Evolutionary conservation across 2,888 invertebrate species (phyloP).

Genomic region (Aethes cnicana): DNA sequence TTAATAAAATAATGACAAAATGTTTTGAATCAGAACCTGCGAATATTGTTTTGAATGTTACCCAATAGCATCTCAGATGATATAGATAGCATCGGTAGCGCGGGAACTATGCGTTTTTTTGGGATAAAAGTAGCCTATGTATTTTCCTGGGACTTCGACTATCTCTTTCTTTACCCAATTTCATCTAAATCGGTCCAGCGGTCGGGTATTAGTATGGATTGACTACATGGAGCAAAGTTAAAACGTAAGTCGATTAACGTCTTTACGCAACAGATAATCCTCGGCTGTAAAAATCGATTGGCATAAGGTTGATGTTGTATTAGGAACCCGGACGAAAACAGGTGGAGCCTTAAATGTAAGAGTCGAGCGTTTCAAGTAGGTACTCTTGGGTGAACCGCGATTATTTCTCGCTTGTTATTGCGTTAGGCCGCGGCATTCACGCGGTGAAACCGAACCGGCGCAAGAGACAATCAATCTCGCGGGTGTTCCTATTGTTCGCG

Average conservation of each 20-base stretch:
- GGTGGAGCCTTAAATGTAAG: constrained; percentile 32
- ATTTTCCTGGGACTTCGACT: too few relatives aligned
- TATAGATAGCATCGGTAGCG: too few relatives aligned
- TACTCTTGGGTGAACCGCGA: constrained; percentile 43
- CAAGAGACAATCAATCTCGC: constrained; percentile 63
- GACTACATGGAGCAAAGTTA: not conserved
- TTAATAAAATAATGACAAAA: too few relatives aligned
- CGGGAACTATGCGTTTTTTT: too few relatives aligned
- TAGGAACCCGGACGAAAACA: constrained; percentile 43
- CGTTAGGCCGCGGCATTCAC: constrained; percentile 44
- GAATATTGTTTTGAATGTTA: too few relatives aligned
- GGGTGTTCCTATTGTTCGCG: constrained; percentile 69
- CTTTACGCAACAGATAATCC: constrained; percentile 48
- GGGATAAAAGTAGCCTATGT: too few relatives aligned
- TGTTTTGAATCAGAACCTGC: too few relatives aligned
- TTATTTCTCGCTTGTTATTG: constrained; percentile 53
- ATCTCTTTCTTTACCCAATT: too few relatives aligned
- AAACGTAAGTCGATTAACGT: constrained; percentile 43
- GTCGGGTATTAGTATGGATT: too few relatives aligned
- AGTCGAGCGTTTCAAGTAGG: constrained; percentile 39
- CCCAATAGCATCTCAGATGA: too few relatives aligned
- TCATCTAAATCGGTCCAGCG: too few relatives aligned
- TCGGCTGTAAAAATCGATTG: constrained; percentile 38
- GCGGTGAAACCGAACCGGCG: constrained; percentile 70
- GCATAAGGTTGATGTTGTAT: constrained; percentile 35